phyloP scores from a whole-genome alignment of 1,140 invertebrate species.

The Pogonomyrmex californicus region DNA sequence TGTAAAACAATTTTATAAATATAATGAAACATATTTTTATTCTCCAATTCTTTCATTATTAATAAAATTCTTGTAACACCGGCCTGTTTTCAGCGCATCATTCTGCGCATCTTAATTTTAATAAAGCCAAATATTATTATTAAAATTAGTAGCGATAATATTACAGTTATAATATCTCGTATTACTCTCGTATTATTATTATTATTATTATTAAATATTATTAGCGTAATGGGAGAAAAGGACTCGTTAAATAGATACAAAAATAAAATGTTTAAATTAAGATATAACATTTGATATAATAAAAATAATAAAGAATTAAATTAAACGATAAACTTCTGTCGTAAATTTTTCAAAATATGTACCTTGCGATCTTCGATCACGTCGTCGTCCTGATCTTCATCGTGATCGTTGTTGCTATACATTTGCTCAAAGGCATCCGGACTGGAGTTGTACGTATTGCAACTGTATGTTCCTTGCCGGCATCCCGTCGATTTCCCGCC shows the following conservation, averaged over 20 bases:
- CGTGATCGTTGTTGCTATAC: constrained; percentile 25
- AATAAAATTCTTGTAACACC: neutral
- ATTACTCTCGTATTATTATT: no score
- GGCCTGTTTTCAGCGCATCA: neutral
- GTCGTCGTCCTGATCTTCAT: constrained; percentile 67
- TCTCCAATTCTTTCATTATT: neutral
- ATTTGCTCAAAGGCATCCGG: constrained; percentile 25
- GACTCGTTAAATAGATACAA: neutral
- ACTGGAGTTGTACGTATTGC: constrained; percentile 43
- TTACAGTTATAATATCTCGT: no score
- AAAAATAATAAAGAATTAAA: neutral
- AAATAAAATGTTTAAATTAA: constrained; percentile 3
- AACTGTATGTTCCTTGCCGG: constrained; percentile 12
- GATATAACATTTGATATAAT: constrained; percentile 15
- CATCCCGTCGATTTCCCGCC: constrained; percentile 27
- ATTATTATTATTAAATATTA: no score
- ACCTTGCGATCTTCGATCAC: constrained; percentile 73
- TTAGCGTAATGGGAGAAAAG: neutral
- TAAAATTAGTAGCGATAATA: no score
- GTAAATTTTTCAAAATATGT: constrained; percentile 14
- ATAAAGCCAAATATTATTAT: neutral
- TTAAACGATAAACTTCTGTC: neutral
- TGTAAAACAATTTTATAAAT: neutral
- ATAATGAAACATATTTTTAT: neutral
- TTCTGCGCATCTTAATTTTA: neutral